These are phyloP conservation scores for Procapra przewalskii DNA, from an alignment of 2,113 vertebrate genomes.

Conservation along the genomic window DNA sequence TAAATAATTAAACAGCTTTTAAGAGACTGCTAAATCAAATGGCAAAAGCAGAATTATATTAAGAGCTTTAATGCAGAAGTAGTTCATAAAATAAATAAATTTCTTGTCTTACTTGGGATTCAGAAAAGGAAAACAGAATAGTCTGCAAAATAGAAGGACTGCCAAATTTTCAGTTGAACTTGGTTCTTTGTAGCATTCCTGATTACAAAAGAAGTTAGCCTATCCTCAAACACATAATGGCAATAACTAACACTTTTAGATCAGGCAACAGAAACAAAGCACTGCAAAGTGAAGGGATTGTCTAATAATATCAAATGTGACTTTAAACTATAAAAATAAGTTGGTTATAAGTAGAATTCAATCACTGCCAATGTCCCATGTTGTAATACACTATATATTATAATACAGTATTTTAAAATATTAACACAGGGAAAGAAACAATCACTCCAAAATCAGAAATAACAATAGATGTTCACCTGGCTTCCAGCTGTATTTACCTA, in stretches of 20 bases:
- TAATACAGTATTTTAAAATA: not conserved
- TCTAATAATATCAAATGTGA: not conserved
- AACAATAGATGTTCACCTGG: not conserved
- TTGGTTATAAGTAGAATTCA: not conserved
- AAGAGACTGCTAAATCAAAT: not conserved
- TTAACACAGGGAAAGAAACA: not conserved
- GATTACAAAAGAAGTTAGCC: not conserved
- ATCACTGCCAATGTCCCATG: not conserved
- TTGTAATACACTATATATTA: not conserved
- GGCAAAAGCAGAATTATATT: not conserved
- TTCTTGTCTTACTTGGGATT: not conserved
- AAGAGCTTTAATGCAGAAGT: not conserved
- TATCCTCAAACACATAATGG: not conserved
- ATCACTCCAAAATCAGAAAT: not conserved
- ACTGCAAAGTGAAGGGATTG: not conserved
- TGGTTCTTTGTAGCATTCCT: not conserved
- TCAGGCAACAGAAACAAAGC: not conserved
- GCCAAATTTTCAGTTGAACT: not conserved
- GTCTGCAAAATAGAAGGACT: not conserved
- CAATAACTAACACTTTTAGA: not conserved
- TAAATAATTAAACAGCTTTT: not conserved
- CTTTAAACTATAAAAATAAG: not conserved
- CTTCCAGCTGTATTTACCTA: slow-evolving; percentile 8
- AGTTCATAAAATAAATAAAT: not conserved
- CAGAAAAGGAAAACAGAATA: not conserved